Base-by-base conservation (phyloP, 2,888 invertebrate genomes). In the Hemistola chrysoprasaria region DNA sequence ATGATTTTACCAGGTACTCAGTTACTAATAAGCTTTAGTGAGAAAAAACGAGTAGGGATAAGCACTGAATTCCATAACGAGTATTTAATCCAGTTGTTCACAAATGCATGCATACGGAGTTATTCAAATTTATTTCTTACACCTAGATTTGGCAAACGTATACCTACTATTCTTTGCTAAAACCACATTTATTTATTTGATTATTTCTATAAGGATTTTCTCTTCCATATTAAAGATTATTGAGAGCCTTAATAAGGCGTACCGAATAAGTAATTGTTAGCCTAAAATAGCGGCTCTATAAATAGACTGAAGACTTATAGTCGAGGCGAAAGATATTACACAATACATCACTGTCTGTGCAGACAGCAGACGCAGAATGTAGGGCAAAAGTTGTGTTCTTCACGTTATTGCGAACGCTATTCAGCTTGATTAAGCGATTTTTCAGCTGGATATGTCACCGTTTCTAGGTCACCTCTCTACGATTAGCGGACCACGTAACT, bases 341-440 rank as follows among this genome's bases (percentile, higher is more conserved):
- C 48, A 57, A 56, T 50, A 50, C 37, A 46, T 50, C 40, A 37
- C 36, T 16, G 16, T 16, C 16, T 16, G n/a, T 16, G 4, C 16
- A 2, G 16, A 16, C 16, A 16, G 16, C 16, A 16, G 16, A 16
- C 16, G 16, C 6, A 25, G 42, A 53, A 65, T 61, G 38, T 65
- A 46, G 60, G 58, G 28, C 62, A 41, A 27, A 33, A 11, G 36
- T 39, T 43, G 40, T 42, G 49, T 50, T 40, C 35, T 46, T 44
- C 48, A 43, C 50, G 46, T 44, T 59, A 53, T 56, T 60, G 51
- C 47, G 51, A 58, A 47, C 37, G 45, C 40, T 50, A 55, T 59
- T 62, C 46, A 27, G 39, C 41, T 38, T 55, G 65, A 66, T 68
- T 65, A 64, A 63, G 44, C 49, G 53, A 61, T 62, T 54, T 47